Base-by-base conservation (phyloP, 2,888 invertebrate genomes). In the Fragum whitleyi region DNA sequence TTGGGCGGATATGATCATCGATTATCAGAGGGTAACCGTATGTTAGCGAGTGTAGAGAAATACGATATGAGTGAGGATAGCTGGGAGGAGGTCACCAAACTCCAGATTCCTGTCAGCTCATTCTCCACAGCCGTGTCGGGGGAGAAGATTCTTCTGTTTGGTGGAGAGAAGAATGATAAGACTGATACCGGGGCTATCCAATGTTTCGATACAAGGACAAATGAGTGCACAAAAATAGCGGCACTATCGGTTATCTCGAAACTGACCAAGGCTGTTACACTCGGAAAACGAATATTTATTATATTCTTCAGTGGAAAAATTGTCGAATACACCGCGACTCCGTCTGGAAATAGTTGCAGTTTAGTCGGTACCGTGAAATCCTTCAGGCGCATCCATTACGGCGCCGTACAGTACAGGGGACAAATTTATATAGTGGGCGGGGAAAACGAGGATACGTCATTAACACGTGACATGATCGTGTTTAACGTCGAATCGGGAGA, bases 1-100 rank as follows among this genome's bases (percentile, higher is more conserved):
- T 85, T 91, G 9, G 91, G 91, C 16, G 91, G 91, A 2, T 91
- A 90, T 77, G 90, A 91, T 75, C 90, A 90, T 67, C 88, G 90
- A 21, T 77, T 89, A 16, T 87, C 86, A 21, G 90, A 90, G 53
- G 91, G 90, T 0, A 84, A 81, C 36, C 74, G 86, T n/a, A 90
- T 91, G 77, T 80, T 89, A 68, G 87, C 88, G 26, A 89, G 87
- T 32, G 88, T 91, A 14, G 91, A 91, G 70, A 88, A 89, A 69
- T 91, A 89, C 75, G 88, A 88, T 42, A 87, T 91, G 55, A 73
- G 81, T 11, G 87, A 87, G 29, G 91, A 89, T 62, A 77, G 83
- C 36, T 90, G 89, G 90, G 84, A 82, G 29, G 85, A 88, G 28
- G 88, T 86, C 3, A 88, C 87, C 0, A 80, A 88, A n/a, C 80